Conservation (phyloP, 2,888 invertebrate species). For the Alviniconcha strummeri region DNA sequence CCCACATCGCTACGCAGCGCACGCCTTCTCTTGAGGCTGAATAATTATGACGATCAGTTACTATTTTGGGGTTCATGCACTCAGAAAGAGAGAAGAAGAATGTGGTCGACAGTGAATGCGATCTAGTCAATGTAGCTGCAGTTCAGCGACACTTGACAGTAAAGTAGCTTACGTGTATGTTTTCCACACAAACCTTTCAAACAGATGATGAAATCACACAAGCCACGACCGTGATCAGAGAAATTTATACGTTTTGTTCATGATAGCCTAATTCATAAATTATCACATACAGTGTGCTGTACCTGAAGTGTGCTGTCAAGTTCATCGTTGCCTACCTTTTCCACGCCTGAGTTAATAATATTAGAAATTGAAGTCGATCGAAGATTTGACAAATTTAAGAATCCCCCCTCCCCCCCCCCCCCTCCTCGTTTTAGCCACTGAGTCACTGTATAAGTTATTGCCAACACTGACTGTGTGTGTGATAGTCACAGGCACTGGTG, state of each 20-base stretch:
- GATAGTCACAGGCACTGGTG: background rate
- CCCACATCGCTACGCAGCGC: constrained; percentile 16
- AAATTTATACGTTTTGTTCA: too few species aligned
- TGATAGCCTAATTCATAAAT: too few species aligned
- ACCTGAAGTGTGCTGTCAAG: background rate
- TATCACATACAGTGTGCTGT: background rate
- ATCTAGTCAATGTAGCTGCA: background rate
- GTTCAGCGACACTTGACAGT: background rate
- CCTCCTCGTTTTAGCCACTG: background rate
- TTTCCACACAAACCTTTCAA: background rate
- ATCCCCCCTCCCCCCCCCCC: too few species aligned
- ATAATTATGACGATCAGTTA: constrained; percentile 33
- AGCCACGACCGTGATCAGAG: too few species aligned
- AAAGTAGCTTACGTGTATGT: background rate
- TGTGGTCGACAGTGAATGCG: background rate
- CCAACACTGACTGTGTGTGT: too few species aligned
- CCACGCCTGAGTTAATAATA: background rate
- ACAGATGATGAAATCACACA: constrained; percentile 20
- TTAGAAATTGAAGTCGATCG: background rate
- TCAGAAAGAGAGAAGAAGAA: background rate
- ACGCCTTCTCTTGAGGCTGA: background rate
- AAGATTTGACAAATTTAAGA: background rate
- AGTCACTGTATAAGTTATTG: too few species aligned
- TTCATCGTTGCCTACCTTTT: background rate
- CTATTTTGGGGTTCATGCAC: constrained; percentile 16